Conservation (phyloP, 2,888 invertebrate species). For the Chrysolina americana region DNA sequence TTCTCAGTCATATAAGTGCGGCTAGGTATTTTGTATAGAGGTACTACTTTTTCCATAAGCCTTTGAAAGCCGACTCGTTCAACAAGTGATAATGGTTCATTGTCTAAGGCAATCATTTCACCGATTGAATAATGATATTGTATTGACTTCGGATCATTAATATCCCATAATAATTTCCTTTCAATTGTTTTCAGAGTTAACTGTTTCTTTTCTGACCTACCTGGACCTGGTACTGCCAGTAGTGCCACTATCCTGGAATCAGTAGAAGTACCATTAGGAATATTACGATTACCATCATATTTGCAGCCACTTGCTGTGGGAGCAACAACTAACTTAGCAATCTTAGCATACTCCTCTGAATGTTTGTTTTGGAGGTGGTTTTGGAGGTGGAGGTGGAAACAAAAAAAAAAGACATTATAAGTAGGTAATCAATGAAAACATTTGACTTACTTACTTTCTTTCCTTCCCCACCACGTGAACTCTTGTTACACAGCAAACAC, state of each 20-base stretch:
- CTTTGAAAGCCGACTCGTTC: constrained; percentile 50
- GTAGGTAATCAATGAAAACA: too few relatives aligned
- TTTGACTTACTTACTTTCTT: too few relatives aligned
- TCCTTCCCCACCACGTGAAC: too few relatives aligned
- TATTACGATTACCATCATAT: not conserved
- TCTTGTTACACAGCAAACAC: too few relatives aligned
- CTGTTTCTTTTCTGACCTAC: not conserved
- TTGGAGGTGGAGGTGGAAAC: not conserved
- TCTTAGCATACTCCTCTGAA: not conserved
- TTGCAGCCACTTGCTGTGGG: not conserved
- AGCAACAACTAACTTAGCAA: not conserved
- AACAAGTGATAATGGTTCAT: constrained; percentile 58
- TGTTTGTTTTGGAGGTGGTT: not conserved
- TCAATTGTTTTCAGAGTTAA: constrained; percentile 44
- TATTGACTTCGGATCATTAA: constrained; percentile 56
- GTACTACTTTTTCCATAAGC: not conserved
- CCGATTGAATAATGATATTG: constrained; percentile 60
- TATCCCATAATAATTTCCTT: constrained; percentile 52
- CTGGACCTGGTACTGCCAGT: too few relatives aligned
- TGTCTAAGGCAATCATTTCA: constrained; percentile 63
- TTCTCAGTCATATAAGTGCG: not conserved
- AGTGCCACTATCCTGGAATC: not conserved
- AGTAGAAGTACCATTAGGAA: not conserved
- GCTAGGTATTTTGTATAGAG: not conserved
- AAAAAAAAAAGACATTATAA: not conserved